Percentiles rank a stretch among this genome's conserved stretches.
Evolutionary conservation across 2,797 vertebrate species (phyloP).

Genomic region (Onychomys torridus): DNA sequence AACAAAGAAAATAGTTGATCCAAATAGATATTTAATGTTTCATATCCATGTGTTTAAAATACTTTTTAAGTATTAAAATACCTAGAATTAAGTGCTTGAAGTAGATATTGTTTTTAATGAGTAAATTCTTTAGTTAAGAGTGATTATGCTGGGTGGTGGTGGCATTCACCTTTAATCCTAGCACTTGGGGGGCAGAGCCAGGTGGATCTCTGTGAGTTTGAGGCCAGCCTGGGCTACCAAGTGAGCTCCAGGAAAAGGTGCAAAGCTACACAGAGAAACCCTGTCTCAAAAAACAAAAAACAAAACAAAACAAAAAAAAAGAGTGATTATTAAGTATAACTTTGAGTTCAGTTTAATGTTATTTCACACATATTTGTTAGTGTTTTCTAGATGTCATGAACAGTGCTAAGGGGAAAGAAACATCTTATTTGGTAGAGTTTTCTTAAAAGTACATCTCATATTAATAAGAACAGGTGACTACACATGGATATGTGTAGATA

Average conservation of each 20-base stretch:
- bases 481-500: neutral
- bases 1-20: conserved; percentile 32
- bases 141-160: too few species aligned
- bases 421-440: neutral
- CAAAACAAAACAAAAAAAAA: too few species aligned
- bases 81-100: neutral
- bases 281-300: too few species aligned
- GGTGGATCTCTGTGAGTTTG: too few species aligned
- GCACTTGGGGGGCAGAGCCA: too few species aligned
- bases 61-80: conserved; percentile 55
- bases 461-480: neutral
- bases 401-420: conserved; percentile 2
- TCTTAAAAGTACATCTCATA: neutral
- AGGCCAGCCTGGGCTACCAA: too few species aligned
- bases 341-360: conserved; percentile 2
- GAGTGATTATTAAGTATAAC: neutral
- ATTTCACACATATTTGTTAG: conserved; percentile 7
- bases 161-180: too few species aligned
- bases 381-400: neutral
- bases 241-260: too few species aligned
- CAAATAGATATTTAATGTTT: neutral
- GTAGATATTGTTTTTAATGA: conserved; percentile 27
- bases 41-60: neutral
- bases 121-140: neutral
- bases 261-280: too few species aligned